Percentiles rank a stretch among this genome's conserved stretches.
Conservation (phyloP, 1,140 invertebrate genomes). For the Formica exsecta region DNA sequence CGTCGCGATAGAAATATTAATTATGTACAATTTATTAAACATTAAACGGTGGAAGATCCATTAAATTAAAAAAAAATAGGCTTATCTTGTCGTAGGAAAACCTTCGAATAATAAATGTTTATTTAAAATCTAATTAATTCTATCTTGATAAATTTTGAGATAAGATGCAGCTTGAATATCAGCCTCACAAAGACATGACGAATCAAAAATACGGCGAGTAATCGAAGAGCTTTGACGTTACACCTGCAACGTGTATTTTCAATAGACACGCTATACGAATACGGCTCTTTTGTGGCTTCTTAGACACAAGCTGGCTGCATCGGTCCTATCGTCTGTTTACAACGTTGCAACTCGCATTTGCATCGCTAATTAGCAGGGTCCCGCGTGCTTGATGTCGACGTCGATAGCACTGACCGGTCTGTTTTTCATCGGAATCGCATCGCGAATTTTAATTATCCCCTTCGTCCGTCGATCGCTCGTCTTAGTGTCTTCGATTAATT, state of each 20-base stretch:
- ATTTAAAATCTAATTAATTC: conserved; percentile 79
- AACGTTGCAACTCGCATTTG: conserved; percentile 76
- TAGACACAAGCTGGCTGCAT: conserved; percentile 73
- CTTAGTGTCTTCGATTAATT: conserved; percentile 41
- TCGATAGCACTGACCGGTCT: conserved; percentile 56
- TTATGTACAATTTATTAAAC: neutral
- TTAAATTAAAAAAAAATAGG: neutral
- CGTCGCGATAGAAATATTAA: neutral
- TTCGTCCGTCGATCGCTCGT: conserved; percentile 3
- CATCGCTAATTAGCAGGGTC: conserved; percentile 78
- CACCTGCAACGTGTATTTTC: conserved; percentile 76
- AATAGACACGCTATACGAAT: conserved; percentile 48
- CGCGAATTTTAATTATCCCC: conserved; percentile 64
- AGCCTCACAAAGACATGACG: conserved; percentile 45
- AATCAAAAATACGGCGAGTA: conserved; percentile 58
- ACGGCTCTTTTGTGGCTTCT: conserved; percentile 66
- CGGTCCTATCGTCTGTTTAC: conserved; percentile 50
- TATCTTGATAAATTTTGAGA: conserved; percentile 75
- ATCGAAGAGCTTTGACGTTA: conserved; percentile 68
- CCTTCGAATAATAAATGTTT: conserved; percentile 79
- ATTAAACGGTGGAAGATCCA: neutral
- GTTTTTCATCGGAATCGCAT: conserved; percentile 61
- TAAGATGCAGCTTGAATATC: conserved; percentile 46
- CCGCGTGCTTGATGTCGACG: conserved; percentile 32
- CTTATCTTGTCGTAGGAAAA: neutral